Evolutionary conservation across 2,113 vertebrate genomes (phyloP), one percentile per base, ranked within the genome.

Genomic region (Synodontis membranacea): DNA sequence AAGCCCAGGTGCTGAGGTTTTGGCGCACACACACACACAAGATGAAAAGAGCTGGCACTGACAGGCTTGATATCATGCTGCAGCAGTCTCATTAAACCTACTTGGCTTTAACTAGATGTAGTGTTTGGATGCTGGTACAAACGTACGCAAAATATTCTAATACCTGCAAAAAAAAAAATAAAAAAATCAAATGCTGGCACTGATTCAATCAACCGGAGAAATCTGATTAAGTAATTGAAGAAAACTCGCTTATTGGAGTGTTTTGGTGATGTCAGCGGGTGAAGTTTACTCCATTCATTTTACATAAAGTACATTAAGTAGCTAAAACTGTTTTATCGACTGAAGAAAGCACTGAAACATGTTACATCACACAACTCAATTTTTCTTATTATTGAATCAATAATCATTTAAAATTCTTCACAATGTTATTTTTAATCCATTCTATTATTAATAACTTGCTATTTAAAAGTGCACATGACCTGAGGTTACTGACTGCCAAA

Each of bases 1-100:
- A 90, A 85, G 34, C n/a, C 60, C 85, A 87, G 83, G 87, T 88
- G 89, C 84, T 83, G 76, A 74, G 28, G 28, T 34, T 79, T 64
- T 56, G 28, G 46, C 21, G 17, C 39, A n/a, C 48, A 48, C 7
- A 76, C 81, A 46, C 80, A 64, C 56, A 64, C 80, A 82, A 84
- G 19, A 60, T 58, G 42, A 76, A 79, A 46, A 79, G 42, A 64
- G 60, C 62, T 80, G 68, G 44, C 48, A 64, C 25, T 82, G 46
- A 78, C 62, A 85, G n/a, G 12, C 42, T 60, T 3, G 25, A 31
- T 80, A 75, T 31, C 62, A 82, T 34, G 6, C 72, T 86, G n/a
- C 54, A 80, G 9, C 37, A 80, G 84, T 25, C 66, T 44, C 15
- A 25, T 56, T 21, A 79, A 88, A 70, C 19, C 15, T 79, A 31